Evolutionary conservation across 2,888 invertebrate genomes (phyloP).

Genomic region (Morinoia aosen): DNA sequence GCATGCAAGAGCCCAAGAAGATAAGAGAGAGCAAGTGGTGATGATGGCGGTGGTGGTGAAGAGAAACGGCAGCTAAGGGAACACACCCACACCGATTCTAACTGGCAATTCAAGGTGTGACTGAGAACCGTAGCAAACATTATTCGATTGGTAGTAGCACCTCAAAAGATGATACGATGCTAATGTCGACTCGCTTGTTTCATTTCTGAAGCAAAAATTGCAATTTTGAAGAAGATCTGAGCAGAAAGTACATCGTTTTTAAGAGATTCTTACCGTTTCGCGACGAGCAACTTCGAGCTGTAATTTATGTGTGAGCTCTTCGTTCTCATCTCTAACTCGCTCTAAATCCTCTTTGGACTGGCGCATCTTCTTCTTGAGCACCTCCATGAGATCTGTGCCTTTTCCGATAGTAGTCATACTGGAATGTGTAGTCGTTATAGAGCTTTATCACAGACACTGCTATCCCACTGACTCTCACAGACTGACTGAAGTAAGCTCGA

Average conservation of each 20-base stretch:
- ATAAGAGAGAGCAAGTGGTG: not conserved
- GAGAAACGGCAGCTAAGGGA: not conserved
- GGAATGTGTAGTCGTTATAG: slow-evolving; percentile 53
- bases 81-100: slow-evolving; percentile 19
- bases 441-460: slow-evolving; percentile 45
- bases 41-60: not conserved
- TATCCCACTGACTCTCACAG: slow-evolving; percentile 48
- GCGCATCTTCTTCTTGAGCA: slow-evolving; percentile 99
- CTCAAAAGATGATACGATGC: not conserved
- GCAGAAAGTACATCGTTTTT: not conserved
- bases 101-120: not conserved
- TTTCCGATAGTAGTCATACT: slow-evolving; percentile 70
- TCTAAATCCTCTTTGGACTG: slow-evolving; percentile 91
- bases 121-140: not conserved
- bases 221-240: not conserved
- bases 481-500: slow-evolving; percentile 49
- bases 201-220: not conserved
- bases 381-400: slow-evolving; percentile 94
- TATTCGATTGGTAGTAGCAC: not conserved
- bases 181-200: not conserved
- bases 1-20: not conserved
- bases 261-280: slow-evolving; percentile 63
- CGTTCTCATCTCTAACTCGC: slow-evolving; percentile 66
- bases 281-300: slow-evolving; percentile 64
- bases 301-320: slow-evolving; percentile 64